phyloP scores from a whole-genome alignment of 1,140 invertebrate species.

The Planococcus citri region DNA sequence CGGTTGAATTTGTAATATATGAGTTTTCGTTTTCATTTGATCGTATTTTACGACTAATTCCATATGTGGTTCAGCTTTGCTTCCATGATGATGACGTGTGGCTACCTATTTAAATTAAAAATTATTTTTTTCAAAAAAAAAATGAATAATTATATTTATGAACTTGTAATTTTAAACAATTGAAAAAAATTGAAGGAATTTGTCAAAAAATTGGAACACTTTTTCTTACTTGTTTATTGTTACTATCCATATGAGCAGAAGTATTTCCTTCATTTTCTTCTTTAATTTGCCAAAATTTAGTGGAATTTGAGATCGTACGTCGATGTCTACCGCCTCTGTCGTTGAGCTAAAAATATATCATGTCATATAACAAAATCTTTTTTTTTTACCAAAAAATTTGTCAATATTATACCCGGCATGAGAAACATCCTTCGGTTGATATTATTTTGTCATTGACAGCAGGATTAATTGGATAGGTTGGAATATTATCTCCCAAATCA shows the following conservation, averaged over 20 bases:
- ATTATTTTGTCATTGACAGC: slow-evolving; percentile 54
- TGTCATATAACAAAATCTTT: too few species aligned
- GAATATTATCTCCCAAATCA: slow-evolving; percentile 42
- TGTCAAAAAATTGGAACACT: too few species aligned
- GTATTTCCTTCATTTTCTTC: neutral
- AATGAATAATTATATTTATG: neutral
- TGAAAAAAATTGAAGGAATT: too few species aligned
- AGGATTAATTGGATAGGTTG: slow-evolving; percentile 48
- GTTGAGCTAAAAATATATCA: neutral
- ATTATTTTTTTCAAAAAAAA: neutral
- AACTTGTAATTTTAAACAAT: too few species aligned
- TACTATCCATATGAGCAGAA: neutral
- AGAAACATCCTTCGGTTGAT: slow-evolving; percentile 78
- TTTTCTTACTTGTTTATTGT: neutral
- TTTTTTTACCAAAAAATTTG: neutral
- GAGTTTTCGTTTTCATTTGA: slow-evolving; percentile 11
- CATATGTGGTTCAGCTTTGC: slow-evolving; percentile 1
- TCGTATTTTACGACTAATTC: neutral
- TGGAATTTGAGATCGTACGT: neutral
- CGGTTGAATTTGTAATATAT: neutral
- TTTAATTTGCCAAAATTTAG: slow-evolving; percentile 9
- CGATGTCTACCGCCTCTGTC: neutral
- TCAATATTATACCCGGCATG: slow-evolving; percentile 63
- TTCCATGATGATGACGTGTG: neutral
- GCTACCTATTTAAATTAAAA: neutral